These are phyloP conservation scores for Falco peregrinus DNA, from an alignment of 2,797 vertebrate genomes.

Conservation along the genomic window DNA sequence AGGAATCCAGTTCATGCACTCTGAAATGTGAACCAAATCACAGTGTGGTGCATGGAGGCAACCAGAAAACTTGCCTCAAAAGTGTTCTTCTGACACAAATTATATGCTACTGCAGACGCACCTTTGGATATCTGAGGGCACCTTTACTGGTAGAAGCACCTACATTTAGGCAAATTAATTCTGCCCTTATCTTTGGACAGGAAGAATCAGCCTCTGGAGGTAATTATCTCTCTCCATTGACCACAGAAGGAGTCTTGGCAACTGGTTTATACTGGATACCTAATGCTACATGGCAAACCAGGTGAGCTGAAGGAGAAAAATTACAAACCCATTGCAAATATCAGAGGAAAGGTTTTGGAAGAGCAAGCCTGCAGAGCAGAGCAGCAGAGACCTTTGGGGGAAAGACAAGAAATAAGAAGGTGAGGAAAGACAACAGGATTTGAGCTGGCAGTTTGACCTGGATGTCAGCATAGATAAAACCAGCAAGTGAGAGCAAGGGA, in stretches of 20 bases:
- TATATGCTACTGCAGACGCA: neutral
- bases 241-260: neutral
- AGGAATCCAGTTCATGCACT: neutral
- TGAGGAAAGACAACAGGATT: neutral
- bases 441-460: conserved; percentile 12
- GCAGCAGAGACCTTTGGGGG: neutral
- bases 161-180: neutral
- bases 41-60: neutral
- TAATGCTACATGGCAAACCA: conserved; percentile 19
- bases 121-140: neutral
- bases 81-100: neutral
- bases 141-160: neutral
- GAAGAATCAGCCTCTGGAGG: neutral
- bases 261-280: neutral
- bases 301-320: neutral
- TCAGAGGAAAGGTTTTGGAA: neutral
- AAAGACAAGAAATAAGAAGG: neutral
- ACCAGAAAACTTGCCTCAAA: neutral
- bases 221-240: neutral
- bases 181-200: neutral
- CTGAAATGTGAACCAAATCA: neutral
- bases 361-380: neutral
- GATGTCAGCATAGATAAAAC: neutral
- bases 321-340: neutral
- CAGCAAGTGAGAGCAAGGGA: neutral